Base-by-base conservation (phyloP, 1,140 invertebrate species). In the Dendroctonus ponderosae region DNA sequence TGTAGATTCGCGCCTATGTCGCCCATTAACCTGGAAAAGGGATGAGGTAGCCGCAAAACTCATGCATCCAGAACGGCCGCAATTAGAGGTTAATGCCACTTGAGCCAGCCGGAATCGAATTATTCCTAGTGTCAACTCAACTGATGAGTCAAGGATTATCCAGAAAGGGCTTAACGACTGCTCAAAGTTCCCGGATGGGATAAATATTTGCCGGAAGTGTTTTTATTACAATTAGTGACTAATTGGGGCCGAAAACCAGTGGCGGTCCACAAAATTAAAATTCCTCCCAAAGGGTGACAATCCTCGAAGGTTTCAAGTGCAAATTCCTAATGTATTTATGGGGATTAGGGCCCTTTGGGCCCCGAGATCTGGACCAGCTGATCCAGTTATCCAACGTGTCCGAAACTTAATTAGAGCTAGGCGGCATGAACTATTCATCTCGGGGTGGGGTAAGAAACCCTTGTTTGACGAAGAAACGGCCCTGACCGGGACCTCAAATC, bases 1-100 rank as follows among this genome's bases (percentile, higher is more conserved):
- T 56, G 70, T 79, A 2, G 76, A 76, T 52, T 78, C 74, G 15
- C 80, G 69, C 38, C 80, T 69, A 69, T 80, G 80, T 67, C 80
- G 73, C 51, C 77, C 82, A 61, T 80, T 83, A 0, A 77, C 52
- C 78, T 79, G 67, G 48, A 67, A 67, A 59, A 62, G 59, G 59
- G 9, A 53, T 40, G 39, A 56, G 26, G 26, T 26, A 26, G 26
- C 26, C 26, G 26, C 26, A 26, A 26, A 26, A 26, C 26, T 26
- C 26, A 26, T 26, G 26, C 26, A 26, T 26, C 26, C 26, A 26
- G 26, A 26, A 26, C 3, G 26, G 26, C 26, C 26, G 26, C 26
- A 26, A 26, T 26, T 26, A 26, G 26, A 26, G 1, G 26, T 26
- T 26, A 26, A 26, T 26, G 26, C 26, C 26, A 3, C 9, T 46